A percentile compares a stretch with the other conserved stretches of the same genome.
phyloP scores from a whole-genome alignment of 2,113 vertebrate genomes.

The Phyllostomus discolor region DNA sequence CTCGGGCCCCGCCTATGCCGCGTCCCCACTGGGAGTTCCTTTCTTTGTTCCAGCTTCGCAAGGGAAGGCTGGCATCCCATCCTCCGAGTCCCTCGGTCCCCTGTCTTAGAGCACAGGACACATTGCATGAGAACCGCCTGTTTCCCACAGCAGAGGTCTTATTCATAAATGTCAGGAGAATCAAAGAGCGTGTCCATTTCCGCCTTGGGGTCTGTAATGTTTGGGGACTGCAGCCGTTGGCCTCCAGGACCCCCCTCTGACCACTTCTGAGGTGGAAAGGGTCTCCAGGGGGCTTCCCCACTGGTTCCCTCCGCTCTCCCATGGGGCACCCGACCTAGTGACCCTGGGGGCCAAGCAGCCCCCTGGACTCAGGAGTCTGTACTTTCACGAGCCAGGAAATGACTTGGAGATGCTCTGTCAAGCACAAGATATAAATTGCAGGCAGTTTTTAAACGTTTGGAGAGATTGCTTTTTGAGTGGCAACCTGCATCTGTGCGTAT shows the following conservation, averaged over 20 bases:
- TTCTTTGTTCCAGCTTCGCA: neutral
- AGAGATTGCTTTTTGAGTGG: conserved; percentile 86
- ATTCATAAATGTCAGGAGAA: neutral
- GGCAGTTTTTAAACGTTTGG: conserved; percentile 79
- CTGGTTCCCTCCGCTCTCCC: neutral
- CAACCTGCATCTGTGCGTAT: conserved; percentile 78
- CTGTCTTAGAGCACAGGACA: neutral
- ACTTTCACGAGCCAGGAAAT: conserved; percentile 72
- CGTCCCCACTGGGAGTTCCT: neutral
- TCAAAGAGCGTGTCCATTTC: neutral
- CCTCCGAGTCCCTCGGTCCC: neutral
- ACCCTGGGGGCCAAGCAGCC: neutral
- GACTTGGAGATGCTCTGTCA: conserved; percentile 84
- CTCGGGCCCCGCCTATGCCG: neutral
- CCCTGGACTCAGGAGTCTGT: conserved; percentile 33
- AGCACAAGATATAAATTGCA: conserved; percentile 85
- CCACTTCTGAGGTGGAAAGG: neutral
- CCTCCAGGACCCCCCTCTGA: neutral
- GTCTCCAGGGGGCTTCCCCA: neutral
- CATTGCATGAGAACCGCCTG: neutral
- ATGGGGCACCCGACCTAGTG: neutral
- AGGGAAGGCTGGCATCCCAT: neutral
- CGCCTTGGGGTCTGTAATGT: neutral
- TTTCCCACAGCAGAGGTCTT: neutral
- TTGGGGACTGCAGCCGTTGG: neutral